These are phyloP conservation scores for Scolanthus callimorphus DNA, from an alignment of 92 coral and sea anemone species.

Conservation along the genomic window DNA sequence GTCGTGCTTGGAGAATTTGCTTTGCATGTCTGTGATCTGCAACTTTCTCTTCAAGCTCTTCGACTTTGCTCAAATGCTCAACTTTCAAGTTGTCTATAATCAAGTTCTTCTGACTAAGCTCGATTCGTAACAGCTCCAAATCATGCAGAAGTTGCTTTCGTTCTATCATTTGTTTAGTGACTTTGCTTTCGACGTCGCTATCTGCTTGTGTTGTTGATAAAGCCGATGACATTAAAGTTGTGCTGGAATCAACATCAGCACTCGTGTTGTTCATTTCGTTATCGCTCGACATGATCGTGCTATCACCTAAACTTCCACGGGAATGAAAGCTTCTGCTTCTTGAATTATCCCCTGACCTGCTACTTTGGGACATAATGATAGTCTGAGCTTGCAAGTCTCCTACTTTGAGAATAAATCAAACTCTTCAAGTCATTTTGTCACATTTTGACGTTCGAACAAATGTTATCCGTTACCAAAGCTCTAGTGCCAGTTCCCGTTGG, in stretches of 20 bases:
- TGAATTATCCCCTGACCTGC: conserved; percentile 6
- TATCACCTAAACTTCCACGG: conserved; percentile 33
- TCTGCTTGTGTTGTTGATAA: conserved; percentile 84
- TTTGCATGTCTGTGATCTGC: conserved; percentile 83
- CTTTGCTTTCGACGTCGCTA: conserved; percentile 70
- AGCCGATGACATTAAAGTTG: conserved; percentile 80
- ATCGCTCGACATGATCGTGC: conserved; percentile 61
- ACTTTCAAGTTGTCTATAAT: conserved; percentile 89
- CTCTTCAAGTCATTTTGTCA: too few species aligned
- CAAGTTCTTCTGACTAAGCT: conserved; percentile 87
- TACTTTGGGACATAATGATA: conserved; percentile 73
- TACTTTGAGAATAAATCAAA: too few species aligned
- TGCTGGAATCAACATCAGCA: conserved; percentile 63
- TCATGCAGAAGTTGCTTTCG: conserved; percentile 91
- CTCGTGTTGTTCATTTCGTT: conserved; percentile 52
- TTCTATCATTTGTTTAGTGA: conserved; percentile 90
- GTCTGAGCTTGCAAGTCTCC: too few species aligned
- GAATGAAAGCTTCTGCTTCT: conserved; percentile 25
- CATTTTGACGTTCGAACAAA: too few species aligned
- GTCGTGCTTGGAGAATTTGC: conserved; percentile 90
- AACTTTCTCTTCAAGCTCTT: conserved; percentile 88
- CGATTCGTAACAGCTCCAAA: conserved; percentile 83
- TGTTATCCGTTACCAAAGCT: too few species aligned
- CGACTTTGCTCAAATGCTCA: conserved; percentile 79
- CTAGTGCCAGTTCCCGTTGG: too few species aligned